Percentiles rank a stretch among this genome's conserved stretches.
phyloP scores from a whole-genome alignment of 1,140 invertebrate genomes.

The Tigriopus japonicus region DNA sequence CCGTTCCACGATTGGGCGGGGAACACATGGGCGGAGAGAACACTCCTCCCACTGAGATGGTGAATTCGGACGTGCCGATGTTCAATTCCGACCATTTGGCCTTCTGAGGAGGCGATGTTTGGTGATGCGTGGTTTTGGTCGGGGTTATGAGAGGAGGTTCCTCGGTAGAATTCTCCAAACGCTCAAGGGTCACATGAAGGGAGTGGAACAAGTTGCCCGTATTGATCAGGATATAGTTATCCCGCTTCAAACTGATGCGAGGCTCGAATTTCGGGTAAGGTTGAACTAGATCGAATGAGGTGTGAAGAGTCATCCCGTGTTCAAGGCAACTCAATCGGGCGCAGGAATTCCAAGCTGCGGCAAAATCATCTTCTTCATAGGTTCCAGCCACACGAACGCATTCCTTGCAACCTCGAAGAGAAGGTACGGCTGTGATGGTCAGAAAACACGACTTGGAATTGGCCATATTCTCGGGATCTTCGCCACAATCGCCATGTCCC shows the following conservation, averaged over 20 bases:
- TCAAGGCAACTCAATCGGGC: slow-evolving; percentile 38
- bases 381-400: slow-evolving; percentile 36
- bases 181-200: slow-evolving; percentile 32
- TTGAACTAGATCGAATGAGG: slow-evolving; percentile 43
- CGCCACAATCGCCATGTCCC: slow-evolving; percentile 15
- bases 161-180: not conserved
- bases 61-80: not conserved
- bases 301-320: slow-evolving; percentile 46
- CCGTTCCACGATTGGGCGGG: not conserved
- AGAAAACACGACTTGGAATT: slow-evolving; percentile 29
- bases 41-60: not conserved
- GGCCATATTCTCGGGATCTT: not conserved
- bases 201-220: slow-evolving; percentile 49
- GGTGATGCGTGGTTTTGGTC: not conserved
- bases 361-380: slow-evolving; percentile 39
- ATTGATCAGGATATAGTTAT: slow-evolving; percentile 44
- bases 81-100: not conserved
- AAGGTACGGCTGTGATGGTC: slow-evolving; percentile 34
- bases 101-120: too few relatives aligned
- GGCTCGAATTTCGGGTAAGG: slow-evolving; percentile 44
- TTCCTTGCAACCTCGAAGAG: slow-evolving; percentile 33
- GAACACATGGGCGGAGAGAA: not conserved
- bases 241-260: slow-evolving; percentile 37
- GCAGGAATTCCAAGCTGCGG: slow-evolving; percentile 37
- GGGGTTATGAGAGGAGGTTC: not conserved